Conservation (phyloP, 2,113 vertebrate species). For the Eolophus roseicapilla region DNA sequence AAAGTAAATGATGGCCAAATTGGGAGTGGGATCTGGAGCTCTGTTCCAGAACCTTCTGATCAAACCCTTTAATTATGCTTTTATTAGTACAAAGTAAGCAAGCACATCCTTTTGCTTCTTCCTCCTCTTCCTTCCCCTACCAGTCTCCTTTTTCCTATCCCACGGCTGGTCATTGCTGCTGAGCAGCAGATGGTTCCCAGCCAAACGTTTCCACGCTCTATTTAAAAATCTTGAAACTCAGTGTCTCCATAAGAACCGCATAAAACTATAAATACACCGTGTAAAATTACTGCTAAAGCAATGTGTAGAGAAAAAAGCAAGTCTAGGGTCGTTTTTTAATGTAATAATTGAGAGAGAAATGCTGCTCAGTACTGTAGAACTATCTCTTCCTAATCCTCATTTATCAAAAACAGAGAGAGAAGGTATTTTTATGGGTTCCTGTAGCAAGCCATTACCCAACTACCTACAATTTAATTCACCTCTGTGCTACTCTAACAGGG, state of each 20-base stretch:
- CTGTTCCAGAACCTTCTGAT: neutral
- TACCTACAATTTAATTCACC: neutral
- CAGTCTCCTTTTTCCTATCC: neutral
- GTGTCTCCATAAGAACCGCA: neutral
- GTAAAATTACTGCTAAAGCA: neutral
- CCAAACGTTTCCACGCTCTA: neutral
- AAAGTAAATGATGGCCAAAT: neutral
- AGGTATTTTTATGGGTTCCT: neutral
- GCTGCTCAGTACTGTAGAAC: neutral
- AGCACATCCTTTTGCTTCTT: neutral
- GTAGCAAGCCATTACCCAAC: neutral
- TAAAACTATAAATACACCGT: neutral
- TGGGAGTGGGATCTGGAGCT: neutral
- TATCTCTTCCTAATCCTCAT: neutral
- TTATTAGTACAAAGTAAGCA: neutral
- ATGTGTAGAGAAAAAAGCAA: neutral
- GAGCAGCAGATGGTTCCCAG: constrained; percentile 23
- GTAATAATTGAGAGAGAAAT: neutral
- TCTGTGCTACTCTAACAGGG: neutral
- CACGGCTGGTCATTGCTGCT: neutral
- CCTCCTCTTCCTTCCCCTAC: neutral
- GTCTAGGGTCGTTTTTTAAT: neutral
- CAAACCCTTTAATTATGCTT: neutral
- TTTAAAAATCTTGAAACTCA: neutral
- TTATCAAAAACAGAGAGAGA: neutral